Base-by-base conservation (phyloP, 2,888 invertebrate genomes). In the Melanotus villosus region DNA sequence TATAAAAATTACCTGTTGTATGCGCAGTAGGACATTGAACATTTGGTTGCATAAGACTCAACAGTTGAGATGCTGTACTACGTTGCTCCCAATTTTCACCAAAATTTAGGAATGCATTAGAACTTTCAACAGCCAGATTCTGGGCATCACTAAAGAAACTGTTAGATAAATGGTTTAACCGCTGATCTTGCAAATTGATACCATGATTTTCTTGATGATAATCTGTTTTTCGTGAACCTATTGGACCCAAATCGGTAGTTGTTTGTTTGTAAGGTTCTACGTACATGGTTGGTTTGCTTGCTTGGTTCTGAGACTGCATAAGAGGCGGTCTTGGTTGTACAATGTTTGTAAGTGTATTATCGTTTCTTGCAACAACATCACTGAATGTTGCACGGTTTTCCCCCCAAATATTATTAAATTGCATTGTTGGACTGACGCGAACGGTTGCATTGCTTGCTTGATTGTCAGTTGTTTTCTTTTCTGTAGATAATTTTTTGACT, bases 361-460 rank as follows among this genome's bases (percentile, higher is more conserved):
- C 88, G 75, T 80, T 88, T 9, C 89, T 81, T 0, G 89, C 88
- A 0, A 89, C 89, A 1, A 89, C 89, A 73, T 89, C 89, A 71
- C 89, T 89, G 76, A 89, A 89, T 36, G 86, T 87, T 0, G 89
- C 88, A 56, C 86, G 80, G 71, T 86, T 88, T 77, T 89, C 88
- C 34, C 86, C 86, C 88, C 88, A 88, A 80, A 85, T 21, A 78
- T 83, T 63, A 78, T 81, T 43, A 80, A 84, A 30, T 83, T 85
- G 50, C 4, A 77, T 71, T 12, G 76, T 64, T n/a, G 80, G 76
- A 34, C 81, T 79, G 32, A 80, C 64, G 16, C 76, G 74, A 41
- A 65, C 59, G 41, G 58, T 34, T 60, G 18, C 52, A 12, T 12
- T 74, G 14, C 47, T 47, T n/a, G 19, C 26, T 12, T 54, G 59